A percentile compares a stretch with the other conserved stretches of the same genome.
These are phyloP conservation scores for Campoletis sonorensis DNA, from an alignment of 1,140 invertebrate species.

Conservation along the genomic window DNA sequence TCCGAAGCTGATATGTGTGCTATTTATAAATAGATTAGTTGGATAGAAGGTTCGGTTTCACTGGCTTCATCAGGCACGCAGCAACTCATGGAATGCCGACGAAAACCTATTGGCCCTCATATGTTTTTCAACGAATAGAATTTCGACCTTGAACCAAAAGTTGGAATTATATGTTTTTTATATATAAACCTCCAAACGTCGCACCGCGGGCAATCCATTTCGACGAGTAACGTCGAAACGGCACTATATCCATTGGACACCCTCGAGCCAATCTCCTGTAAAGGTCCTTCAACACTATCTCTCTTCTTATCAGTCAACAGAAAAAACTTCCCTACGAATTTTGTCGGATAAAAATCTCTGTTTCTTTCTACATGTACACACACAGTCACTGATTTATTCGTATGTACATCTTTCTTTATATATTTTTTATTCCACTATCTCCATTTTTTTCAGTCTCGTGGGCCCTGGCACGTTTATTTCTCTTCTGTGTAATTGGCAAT, in stretches of 20 bases:
- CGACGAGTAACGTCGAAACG: too few relatives aligned
- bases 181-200: neutral
- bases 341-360: conserved; percentile 20
- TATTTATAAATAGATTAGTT: conserved; percentile 22
- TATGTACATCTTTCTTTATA: neutral
- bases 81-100: neutral
- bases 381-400: neutral
- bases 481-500: conserved; percentile 54
- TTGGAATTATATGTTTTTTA: neutral
- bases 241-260: too few relatives aligned
- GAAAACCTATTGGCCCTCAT: neutral
- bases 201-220: neutral
- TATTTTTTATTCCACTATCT: neutral
- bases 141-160: neutral
- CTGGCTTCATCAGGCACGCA: neutral
- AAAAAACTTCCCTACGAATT: conserved; percentile 3
- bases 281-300: neutral
- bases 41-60: neutral
- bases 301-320: neutral
- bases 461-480: neutral
- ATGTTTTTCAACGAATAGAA: neutral
- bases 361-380: neutral
- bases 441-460: neutral
- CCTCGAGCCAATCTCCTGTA: too few relatives aligned
- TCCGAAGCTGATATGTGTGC: neutral